A percentile compares a stretch with the other conserved stretches of the same genome.
phyloP scores from a whole-genome alignment of 2,888 invertebrate species.

The Phengaris arion region DNA sequence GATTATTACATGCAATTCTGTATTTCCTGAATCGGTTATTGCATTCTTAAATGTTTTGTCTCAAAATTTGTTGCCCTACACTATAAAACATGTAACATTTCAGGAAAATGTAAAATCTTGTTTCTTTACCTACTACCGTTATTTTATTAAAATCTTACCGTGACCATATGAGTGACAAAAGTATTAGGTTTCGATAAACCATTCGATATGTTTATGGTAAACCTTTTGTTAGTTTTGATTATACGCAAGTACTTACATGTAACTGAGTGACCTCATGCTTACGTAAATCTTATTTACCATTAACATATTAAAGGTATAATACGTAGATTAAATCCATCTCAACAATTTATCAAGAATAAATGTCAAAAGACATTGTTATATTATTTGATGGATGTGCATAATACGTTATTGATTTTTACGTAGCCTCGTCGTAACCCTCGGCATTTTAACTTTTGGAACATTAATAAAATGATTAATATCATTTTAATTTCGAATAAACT shows the following conservation, averaged over 20 bases:
- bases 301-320: background rate
- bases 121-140: background rate
- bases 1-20: background rate
- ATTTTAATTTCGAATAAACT: too few relatives aligned
- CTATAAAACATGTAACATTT: conserved; percentile 2
- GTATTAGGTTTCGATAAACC: conserved; percentile 6
- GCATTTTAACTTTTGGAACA: too few relatives aligned
- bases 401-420: background rate
- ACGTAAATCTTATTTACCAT: conserved; percentile 5
- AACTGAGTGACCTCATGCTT: background rate
- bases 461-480: too few relatives aligned
- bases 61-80: background rate
- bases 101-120: background rate
- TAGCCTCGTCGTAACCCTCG: too few relatives aligned
- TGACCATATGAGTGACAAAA: background rate
- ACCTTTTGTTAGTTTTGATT: background rate
- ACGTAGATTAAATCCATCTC: background rate
- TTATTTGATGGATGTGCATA: background rate
- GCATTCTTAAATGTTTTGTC: background rate
- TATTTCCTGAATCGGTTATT: background rate
- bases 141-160: background rate
- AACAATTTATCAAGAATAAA: background rate
- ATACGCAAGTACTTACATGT: background rate
- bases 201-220: background rate
- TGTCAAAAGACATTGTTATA: background rate